Conservation (phyloP, 2,888 invertebrate species). For the Heliconius ethilla region DNA sequence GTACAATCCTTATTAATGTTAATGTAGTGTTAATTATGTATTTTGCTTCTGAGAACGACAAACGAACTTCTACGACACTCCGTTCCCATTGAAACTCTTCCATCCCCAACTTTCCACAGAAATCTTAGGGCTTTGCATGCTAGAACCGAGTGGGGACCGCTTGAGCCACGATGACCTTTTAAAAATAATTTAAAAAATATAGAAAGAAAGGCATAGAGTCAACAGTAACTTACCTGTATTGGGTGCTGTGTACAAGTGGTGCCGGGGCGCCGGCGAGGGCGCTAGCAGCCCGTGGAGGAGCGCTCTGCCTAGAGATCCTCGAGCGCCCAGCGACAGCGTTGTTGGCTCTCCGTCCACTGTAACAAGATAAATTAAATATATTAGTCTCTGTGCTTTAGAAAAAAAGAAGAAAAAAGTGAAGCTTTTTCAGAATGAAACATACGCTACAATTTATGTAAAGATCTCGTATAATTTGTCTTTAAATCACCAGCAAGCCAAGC, state of each 20-base stretch:
- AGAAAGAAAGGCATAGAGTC: not conserved
- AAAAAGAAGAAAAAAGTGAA: not conserved
- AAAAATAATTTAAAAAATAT: too few relatives aligned
- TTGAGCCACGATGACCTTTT: too few relatives aligned
- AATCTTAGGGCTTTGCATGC: too few relatives aligned
- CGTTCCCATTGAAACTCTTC: too few relatives aligned
- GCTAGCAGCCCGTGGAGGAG: constrained; percentile 85
- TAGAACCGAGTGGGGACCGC: too few relatives aligned
- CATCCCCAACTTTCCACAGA: too few relatives aligned
- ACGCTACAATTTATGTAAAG: not conserved
- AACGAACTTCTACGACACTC: too few relatives aligned
- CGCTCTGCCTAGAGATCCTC: constrained; percentile 76
- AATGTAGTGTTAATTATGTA: too few relatives aligned
- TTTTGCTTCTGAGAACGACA: too few relatives aligned
- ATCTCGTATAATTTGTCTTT: not conserved
- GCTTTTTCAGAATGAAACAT: not conserved
- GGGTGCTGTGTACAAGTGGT: constrained; percentile 83
- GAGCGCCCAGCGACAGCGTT: constrained; percentile 79
- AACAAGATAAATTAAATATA: constrained; percentile 51
- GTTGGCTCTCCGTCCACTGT: constrained; percentile 83
- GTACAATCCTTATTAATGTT: too few relatives aligned
- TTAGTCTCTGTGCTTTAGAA: not conserved
- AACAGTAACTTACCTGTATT: constrained; percentile 81
- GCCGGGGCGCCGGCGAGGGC: constrained; percentile 77
- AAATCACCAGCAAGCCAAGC: too few relatives aligned